Evolutionary conservation across 1,140 invertebrate genomes (phyloP).

Genomic region (Pseudomyrmex flavicornis): DNA sequence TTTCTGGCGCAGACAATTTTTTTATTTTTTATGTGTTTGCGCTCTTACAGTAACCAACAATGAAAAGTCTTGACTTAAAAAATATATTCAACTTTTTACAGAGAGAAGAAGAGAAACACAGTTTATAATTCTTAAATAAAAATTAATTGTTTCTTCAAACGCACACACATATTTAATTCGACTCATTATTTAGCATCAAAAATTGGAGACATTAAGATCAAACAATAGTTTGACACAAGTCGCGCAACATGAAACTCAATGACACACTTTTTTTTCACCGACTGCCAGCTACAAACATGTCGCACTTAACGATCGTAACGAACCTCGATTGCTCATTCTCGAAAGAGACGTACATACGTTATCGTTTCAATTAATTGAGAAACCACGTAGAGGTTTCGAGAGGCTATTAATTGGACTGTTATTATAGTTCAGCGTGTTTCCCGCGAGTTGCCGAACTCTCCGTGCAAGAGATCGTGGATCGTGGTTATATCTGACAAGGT

Average conservation of each 20-base stretch:
- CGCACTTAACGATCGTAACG: constrained; percentile 27
- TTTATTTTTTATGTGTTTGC: constrained; percentile 27
- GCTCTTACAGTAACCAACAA: constrained; percentile 12
- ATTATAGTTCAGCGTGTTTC: constrained; percentile 45
- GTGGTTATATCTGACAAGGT: constrained; percentile 7
- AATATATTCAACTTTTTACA: not conserved
- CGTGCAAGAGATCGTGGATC: constrained; percentile 18
- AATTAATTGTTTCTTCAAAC: not conserved
- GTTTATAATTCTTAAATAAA: too few relatives aligned
- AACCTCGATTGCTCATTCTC: constrained; percentile 31
- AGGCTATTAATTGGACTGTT: constrained; percentile 53
- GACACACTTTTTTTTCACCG: not conserved
- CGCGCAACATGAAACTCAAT: not conserved
- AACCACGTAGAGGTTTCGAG: constrained; percentile 34
- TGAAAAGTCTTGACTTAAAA: constrained; percentile 15
- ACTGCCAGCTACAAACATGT: not conserved
- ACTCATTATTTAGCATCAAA: not conserved
- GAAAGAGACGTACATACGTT: not conserved
- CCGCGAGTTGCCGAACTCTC: constrained; percentile 22
- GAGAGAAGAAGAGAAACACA: not conserved
- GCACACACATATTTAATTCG: too few relatives aligned
- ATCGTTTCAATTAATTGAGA: constrained; percentile 55
- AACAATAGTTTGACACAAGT: not conserved
- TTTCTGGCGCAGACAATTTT: not conserved
- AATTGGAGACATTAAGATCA: not conserved